Evolutionary conservation across 2,113 vertebrate genomes (phyloP), one percentile per base, ranked within the genome.

Genomic region (Phoxinus phoxinus): DNA sequence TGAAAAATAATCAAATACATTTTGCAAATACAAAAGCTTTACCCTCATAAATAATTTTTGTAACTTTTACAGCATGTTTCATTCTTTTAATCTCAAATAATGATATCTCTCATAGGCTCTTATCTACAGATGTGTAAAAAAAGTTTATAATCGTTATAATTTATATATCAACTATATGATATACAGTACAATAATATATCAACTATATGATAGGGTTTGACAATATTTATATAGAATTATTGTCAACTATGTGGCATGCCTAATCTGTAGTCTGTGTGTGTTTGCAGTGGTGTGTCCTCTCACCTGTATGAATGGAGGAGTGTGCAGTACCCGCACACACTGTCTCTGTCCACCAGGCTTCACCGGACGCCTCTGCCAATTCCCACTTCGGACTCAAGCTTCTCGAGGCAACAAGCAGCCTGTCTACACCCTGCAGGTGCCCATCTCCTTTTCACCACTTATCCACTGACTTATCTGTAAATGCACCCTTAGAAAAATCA

Each of bases 301-400:
- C 84, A 96, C 96, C 17, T 98, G 97, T 89, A 93, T 97, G 95
- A 98, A 98, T 32, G 97, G 97, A 59, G 97, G 97, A n/a, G 95
- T 97, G 85, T 98, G 97, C 90, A 96, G 94, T 83, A 96, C 96
- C 5, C 93, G 96, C 85, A 97, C 96, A 86, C 96, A 97, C 90
- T 98, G 97, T 86, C 93, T 96, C 77, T 98, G 97, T 86, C 97
- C 95, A 12, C 94, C 96, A 0, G 96, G 96, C 86, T 98, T 97
- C 93, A 97, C 96, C 0, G 97, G 97, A 0, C 95, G 96, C 7
- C 95, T 97, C 89, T 98, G 97, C 91, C 97, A 98, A 92, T 94
- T 95, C 88, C 94, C 96, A 0, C 92, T 95, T 0, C 94, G 92
- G 69, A 90, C 88, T 75, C 95, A 92, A 92, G 93, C 56, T 37